Percentiles rank a stretch among this genome's conserved stretches.
Evolutionary conservation across 1,140 invertebrate species (phyloP).

Genomic region (Ruditapes philippinarum): DNA sequence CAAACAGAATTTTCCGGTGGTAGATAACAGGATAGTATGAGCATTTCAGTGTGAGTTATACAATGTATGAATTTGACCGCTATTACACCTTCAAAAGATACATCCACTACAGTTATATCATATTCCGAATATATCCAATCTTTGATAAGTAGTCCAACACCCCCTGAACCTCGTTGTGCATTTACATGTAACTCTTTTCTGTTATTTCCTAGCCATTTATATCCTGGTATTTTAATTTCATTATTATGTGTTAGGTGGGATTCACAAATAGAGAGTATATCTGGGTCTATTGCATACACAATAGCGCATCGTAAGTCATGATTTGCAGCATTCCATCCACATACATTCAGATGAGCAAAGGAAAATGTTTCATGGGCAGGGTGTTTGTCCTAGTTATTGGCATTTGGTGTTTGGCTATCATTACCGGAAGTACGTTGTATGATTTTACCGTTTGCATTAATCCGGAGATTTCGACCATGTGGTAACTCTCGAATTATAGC

Average conservation of each 20-base stretch:
- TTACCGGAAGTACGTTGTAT: not conserved
- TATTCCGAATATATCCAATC: not conserved
- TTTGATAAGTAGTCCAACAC: constrained; percentile 54
- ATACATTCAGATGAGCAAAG: constrained; percentile 32
- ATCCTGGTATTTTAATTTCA: not conserved
- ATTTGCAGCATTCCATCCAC: constrained; percentile 30
- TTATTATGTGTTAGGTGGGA: not conserved
- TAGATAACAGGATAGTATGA: constrained; percentile 44
- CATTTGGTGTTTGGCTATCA: no score
- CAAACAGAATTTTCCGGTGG: not conserved
- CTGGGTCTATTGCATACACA: not conserved
- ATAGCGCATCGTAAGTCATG: not conserved
- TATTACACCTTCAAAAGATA: constrained; percentile 41
- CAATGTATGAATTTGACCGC: constrained; percentile 36
- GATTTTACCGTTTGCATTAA: not conserved
- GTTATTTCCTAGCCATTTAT: constrained; percentile 29
- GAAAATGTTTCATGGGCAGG: not conserved
- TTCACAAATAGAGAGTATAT: constrained; percentile 15
- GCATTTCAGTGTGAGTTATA: constrained; percentile 10
- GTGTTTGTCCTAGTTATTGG: not conserved
- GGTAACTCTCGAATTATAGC: not conserved
- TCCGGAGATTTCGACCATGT: not conserved
- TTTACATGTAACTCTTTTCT: constrained; percentile 9
- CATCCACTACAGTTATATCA: constrained; percentile 35
- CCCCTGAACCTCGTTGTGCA: not conserved